Conservation (phyloP, 2,113 vertebrate species). For the Bambusicola thoracicus region DNA sequence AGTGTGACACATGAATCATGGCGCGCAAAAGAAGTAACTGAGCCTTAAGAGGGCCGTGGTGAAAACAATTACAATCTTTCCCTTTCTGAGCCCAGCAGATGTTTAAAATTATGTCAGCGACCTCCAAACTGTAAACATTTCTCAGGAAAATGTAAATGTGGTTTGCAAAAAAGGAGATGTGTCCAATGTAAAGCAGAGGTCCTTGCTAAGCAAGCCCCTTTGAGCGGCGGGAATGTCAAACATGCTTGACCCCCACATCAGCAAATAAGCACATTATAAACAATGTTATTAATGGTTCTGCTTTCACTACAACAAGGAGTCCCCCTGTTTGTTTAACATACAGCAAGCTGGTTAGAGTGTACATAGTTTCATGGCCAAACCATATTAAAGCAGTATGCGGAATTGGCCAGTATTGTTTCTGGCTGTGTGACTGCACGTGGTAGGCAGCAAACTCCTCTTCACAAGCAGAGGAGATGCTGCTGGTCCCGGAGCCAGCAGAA, state of each 20-base stretch:
- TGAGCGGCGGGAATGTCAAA: slow-evolving; percentile 68
- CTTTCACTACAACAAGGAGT: slow-evolving; percentile 41
- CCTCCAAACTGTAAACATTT: slow-evolving; percentile 69
- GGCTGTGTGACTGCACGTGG: neutral
- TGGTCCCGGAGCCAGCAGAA: neutral
- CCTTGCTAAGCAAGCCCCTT: slow-evolving; percentile 25
- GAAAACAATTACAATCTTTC: slow-evolving; percentile 49
- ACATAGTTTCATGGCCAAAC: slow-evolving; percentile 24
- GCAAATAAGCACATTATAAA: slow-evolving; percentile 74
- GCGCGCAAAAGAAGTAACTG: neutral
- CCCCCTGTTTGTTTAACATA: slow-evolving; percentile 65
- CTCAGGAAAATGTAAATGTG: slow-evolving; percentile 49
- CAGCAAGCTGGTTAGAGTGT: neutral
- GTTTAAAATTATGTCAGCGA: slow-evolving; percentile 63
- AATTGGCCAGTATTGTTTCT: neutral
- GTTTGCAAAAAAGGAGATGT: slow-evolving; percentile 5
- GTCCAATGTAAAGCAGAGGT: slow-evolving; percentile 38
- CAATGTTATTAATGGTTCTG: slow-evolving; percentile 60
- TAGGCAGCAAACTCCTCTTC: neutral
- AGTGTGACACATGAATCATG: slow-evolving; percentile 3
- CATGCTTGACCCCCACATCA: slow-evolving; percentile 75
- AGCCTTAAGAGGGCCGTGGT: slow-evolving; percentile 8
- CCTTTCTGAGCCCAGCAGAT: slow-evolving; percentile 61
- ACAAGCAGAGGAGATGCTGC: neutral
- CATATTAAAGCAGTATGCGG: neutral